These are phyloP conservation scores for Polietes domitor DNA, from an alignment of 2,888 invertebrate genomes.

Conservation along the genomic window DNA sequence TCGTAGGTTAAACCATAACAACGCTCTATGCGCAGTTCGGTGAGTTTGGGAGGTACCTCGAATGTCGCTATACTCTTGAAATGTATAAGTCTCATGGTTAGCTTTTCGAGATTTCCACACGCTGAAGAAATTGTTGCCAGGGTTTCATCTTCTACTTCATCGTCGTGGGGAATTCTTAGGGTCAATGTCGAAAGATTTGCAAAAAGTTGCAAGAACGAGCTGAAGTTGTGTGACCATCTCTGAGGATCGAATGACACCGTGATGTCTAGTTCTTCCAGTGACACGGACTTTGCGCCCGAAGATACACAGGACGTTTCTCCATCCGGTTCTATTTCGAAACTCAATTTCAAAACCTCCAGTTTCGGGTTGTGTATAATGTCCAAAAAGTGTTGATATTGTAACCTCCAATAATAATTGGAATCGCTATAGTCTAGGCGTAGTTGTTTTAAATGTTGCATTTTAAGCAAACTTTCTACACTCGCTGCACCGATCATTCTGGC, in stretches of 20 bases:
- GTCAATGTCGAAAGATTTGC: background rate
- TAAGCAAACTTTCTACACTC: too few species aligned
- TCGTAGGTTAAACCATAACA: background rate
- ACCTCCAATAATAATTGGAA: too few species aligned
- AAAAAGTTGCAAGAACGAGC: background rate
- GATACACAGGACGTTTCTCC: too few species aligned
- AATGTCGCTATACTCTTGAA: background rate
- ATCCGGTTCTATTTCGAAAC: background rate
- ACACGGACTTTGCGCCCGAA: background rate
- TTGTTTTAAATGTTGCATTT: too few species aligned
- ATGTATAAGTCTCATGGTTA: background rate
- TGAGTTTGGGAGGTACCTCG: background rate
- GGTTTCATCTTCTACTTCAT: background rate
- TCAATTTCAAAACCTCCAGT: background rate
- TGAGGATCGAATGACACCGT: background rate
- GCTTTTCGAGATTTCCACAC: background rate
- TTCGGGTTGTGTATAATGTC: background rate
- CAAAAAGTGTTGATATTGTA: background rate
- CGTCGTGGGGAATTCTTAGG: background rate
- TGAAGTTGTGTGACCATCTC: background rate
- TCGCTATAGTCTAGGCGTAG: too few species aligned
- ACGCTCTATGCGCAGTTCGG: background rate
- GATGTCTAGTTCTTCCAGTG: background rate
- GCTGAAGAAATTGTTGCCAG: background rate
- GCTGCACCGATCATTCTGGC: too few species aligned